Evolutionary conservation across 1,140 invertebrate species (phyloP).

Genomic region (Drosophila carrolli): DNA sequence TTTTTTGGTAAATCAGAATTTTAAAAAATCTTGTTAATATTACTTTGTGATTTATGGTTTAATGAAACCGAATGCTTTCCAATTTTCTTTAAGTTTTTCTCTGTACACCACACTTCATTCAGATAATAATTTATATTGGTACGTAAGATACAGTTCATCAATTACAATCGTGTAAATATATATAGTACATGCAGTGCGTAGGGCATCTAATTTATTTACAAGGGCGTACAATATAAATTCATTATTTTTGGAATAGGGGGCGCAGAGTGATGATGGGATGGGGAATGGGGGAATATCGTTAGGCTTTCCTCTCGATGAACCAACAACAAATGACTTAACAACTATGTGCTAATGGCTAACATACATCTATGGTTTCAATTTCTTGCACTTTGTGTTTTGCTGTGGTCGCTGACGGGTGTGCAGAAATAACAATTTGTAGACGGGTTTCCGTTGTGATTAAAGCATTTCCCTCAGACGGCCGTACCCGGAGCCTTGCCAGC

Average conservation of each 20-base stretch:
- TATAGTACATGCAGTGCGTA: constrained; percentile 52
- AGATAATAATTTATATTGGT: constrained; percentile 57
- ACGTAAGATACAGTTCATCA: constrained; percentile 49
- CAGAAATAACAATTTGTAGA: constrained; percentile 73
- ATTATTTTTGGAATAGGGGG: constrained; percentile 30
- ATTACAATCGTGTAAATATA: constrained; percentile 36
- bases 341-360: constrained; percentile 46
- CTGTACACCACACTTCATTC: neutral
- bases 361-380: constrained; percentile 63
- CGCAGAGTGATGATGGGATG: constrained; percentile 12
- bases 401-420: constrained; percentile 59
- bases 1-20: no score
- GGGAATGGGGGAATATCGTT: constrained; percentile 62
- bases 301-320: constrained; percentile 63
- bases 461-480: constrained; percentile 53
- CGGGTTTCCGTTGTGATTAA: constrained; percentile 43
- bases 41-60: no score
- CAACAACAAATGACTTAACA: constrained; percentile 74
- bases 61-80: no score
- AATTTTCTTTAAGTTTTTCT: constrained; percentile 5
- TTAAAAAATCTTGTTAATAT: no score
- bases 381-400: constrained; percentile 60
- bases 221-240: constrained; percentile 49
- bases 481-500: constrained; percentile 33
- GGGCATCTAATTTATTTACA: constrained; percentile 50